Evolutionary conservation across 64 coral and sea anemone genomes (phyloP).

Genomic region (Actinia tenebrosa): DNA sequence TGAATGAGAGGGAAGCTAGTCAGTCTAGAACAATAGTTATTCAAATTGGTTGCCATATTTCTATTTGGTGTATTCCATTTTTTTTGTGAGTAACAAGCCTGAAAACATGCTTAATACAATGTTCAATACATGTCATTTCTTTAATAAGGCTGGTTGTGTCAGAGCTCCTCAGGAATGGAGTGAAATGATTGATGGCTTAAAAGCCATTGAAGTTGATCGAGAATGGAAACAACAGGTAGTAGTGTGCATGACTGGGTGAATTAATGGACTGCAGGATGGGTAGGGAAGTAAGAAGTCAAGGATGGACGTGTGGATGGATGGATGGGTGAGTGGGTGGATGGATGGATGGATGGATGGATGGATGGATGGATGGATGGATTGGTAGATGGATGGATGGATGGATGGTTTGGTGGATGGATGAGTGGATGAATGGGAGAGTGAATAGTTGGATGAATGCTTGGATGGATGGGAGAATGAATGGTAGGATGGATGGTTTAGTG

Average conservation of each 20-base stretch:
- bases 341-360: no score
- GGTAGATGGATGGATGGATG: no score
- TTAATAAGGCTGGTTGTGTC: constrained; percentile 58
- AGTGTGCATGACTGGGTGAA: background rate
- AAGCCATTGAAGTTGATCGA: background rate
- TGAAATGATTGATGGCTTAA: constrained; percentile 28
- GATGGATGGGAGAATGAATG: background rate
- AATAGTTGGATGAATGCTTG: background rate
- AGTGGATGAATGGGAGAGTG: background rate
- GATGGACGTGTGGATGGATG: no score
- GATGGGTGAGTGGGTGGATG: no score
- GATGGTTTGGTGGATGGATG: no score
- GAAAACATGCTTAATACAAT: background rate
- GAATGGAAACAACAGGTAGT: background rate
- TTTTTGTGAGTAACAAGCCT: no score
- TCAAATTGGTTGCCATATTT: background rate
- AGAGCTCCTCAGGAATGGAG: constrained; percentile 48
- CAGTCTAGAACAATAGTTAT: no score
- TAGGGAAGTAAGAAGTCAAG: background rate
- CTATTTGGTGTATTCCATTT: no score
- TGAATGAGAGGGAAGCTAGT: no score
- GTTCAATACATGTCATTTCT: background rate
- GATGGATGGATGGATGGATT: no score
- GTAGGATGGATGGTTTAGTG: background rate
- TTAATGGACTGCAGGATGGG: background rate